Conservation (phyloP, 2,797 vertebrate species). For the Gadopsis marmoratus region DNA sequence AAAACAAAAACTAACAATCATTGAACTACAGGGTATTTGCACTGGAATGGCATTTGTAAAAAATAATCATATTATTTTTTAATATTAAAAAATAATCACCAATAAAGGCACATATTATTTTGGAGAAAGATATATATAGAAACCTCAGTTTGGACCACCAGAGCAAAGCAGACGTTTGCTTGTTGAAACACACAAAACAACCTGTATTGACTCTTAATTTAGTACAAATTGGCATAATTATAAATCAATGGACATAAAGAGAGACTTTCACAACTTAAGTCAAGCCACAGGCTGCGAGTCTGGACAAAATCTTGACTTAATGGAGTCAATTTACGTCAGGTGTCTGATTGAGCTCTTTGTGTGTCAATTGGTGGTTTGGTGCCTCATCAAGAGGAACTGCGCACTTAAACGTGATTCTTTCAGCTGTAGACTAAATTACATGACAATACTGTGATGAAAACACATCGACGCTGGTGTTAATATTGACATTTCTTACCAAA, state of each 20-base stretch:
- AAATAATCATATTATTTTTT: not conserved
- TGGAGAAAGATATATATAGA: not conserved
- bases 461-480: too few relatives aligned
- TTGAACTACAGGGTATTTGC: not conserved
- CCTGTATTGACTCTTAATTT: slow-evolving; percentile 37
- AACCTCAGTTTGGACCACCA: slow-evolving; percentile 13
- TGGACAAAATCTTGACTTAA: slow-evolving; percentile 51
- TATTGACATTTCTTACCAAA: too few relatives aligned
- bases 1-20: not conserved
- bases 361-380: slow-evolving; percentile 34
- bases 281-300: slow-evolving; percentile 16
- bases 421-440: too few relatives aligned
- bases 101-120: not conserved
- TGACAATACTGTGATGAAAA: too few relatives aligned
- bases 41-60: not conserved
- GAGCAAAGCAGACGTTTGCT: not conserved
- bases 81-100: not conserved
- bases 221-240: slow-evolving; percentile 51
- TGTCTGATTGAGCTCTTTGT: slow-evolving; percentile 61
- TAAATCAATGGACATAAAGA: slow-evolving; percentile 30
- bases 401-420: too few relatives aligned
- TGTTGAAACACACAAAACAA: slow-evolving; percentile 19
- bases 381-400: not conserved
- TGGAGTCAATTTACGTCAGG: slow-evolving; percentile 62
- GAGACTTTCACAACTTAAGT: slow-evolving; percentile 37